Evolutionary conservation across 2,113 vertebrate species (phyloP).

Genomic region (Gymnocephalus cernua): DNA sequence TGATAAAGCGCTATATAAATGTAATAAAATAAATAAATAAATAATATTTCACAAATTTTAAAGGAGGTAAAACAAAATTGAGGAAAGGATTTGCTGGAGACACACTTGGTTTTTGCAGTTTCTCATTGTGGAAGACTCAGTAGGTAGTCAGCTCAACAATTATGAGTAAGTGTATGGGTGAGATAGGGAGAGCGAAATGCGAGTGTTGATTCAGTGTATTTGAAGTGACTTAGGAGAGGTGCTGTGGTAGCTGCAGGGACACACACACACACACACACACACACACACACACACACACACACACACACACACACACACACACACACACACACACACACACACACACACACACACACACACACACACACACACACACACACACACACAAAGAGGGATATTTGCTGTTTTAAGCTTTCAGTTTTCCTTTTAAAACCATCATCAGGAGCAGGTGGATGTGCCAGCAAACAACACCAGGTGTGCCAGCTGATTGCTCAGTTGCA

Average conservation of each 20-base stretch:
- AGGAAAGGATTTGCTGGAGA: background rate
- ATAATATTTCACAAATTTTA: no score
- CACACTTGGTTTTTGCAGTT: slow-evolving; percentile 21
- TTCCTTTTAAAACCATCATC: background rate
- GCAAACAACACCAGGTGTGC: background rate
- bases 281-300: no score
- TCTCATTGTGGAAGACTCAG: slow-evolving; percentile 40
- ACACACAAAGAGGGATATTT: background rate
- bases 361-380: no score
- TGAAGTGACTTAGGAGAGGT: slow-evolving; percentile 45
- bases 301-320: no score
- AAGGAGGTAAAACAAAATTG: slow-evolving; percentile 17
- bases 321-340: no score
- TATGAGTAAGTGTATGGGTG: slow-evolving; percentile 23
- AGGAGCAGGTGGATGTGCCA: background rate
- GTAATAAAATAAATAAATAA: no score
- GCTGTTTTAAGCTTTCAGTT: background rate
- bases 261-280: no score
- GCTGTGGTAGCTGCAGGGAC: slow-evolving; percentile 48
- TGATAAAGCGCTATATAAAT: no score
- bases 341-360: no score
- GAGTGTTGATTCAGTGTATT: slow-evolving; percentile 38
- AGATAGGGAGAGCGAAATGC: background rate
- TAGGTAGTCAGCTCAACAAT: slow-evolving; percentile 26
- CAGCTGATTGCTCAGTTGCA: slow-evolving; percentile 4